These are phyloP conservation scores for Hypomecis atomaria DNA, from an alignment of 2,888 invertebrate genomes.

Conservation along the genomic window DNA sequence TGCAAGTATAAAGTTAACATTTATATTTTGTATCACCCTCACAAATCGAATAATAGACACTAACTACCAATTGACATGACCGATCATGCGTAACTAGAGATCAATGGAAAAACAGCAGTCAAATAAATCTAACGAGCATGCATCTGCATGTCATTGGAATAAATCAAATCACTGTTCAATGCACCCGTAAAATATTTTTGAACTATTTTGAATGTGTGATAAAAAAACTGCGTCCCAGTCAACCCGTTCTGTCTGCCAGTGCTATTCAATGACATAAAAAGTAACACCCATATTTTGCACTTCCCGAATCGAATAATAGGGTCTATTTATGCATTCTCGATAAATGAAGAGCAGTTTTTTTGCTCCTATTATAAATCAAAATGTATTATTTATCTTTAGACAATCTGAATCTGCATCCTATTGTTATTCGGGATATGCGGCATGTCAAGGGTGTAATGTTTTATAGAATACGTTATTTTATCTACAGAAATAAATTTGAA, in stretches of 20 bases:
- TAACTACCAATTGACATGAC: conserved; percentile 82
- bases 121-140: conserved; percentile 83
- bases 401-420: conserved; percentile 83
- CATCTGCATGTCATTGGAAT: conserved; percentile 84
- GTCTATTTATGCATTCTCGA: conserved; percentile 84
- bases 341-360: conserved; percentile 83
- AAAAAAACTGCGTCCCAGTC: conserved; percentile 72
- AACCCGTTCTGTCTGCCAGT: conserved; percentile 72
- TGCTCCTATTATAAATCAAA: conserved; percentile 84
- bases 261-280: conserved; percentile 79
- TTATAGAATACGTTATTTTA: conserved; percentile 58
- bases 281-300: conserved; percentile 85
- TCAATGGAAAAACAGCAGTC: conserved; percentile 81
- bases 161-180: conserved; percentile 84
- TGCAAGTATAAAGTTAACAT: conserved; percentile 2
- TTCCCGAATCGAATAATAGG: conserved; percentile 82
- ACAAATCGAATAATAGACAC: conserved; percentile 66
- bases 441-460: conserved; percentile 84
- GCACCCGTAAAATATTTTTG: conserved; percentile 82
- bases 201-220: conserved; percentile 81
- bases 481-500: conserved; percentile 53
- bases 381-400: conserved; percentile 85
- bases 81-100: conserved; percentile 78
- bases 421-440: conserved; percentile 82
- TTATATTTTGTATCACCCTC: conserved; percentile 48